Evolutionary conservation across 1,140 invertebrate species (phyloP), one percentile per base, ranked within the genome.

Genomic region (Littorina saxatilis): DNA sequence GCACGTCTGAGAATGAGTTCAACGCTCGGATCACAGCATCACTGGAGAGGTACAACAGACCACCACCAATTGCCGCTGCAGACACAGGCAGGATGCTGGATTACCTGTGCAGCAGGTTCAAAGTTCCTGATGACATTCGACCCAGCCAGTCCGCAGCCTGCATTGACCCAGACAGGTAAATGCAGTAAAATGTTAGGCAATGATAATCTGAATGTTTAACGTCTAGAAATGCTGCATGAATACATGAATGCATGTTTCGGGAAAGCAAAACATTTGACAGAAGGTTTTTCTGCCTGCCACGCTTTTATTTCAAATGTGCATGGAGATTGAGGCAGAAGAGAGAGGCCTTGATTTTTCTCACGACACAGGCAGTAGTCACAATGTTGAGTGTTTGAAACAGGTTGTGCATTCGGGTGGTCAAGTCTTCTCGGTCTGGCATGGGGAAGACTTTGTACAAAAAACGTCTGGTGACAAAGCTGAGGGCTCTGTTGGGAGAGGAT

Each of bases 341-440:
- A n/a, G n/a, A n/a, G n/a, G n/a, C n/a, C n/a, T n/a, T n/a, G n/a
- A n/a, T n/a, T n/a, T n/a, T n/a, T n/a, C n/a, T n/a, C n/a, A n/a
- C n/a, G n/a, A n/a, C n/a, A n/a, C n/a, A n/a, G n/a, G n/a, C n/a
- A n/a, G n/a, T n/a, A n/a, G n/a, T n/a, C 58, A 20, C 9, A 35
- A 32, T 37, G 11, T 68, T 68, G 15, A 20, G 17, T 72, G 2
- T 37, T 20, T 3, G 5, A 23, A 40, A 40, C 73, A 75, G 73
- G 23, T n/a, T 75, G 73, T 75, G 40, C 66, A 88, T 88, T 3
- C 82, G 89, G 77, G 79, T 91, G 27, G 83, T 91, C 1, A 88
- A 87, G 76, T 91, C 90, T 0, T 74, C 82, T 72, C 83, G 87
- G 52, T 88, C 90, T n/a, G 90, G 89, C 61, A 87, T 88, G 43